A percentile compares a stretch with the other conserved stretches of the same genome.
Conservation (phyloP, 2,113 vertebrate genomes). For the Cariama cristata region DNA sequence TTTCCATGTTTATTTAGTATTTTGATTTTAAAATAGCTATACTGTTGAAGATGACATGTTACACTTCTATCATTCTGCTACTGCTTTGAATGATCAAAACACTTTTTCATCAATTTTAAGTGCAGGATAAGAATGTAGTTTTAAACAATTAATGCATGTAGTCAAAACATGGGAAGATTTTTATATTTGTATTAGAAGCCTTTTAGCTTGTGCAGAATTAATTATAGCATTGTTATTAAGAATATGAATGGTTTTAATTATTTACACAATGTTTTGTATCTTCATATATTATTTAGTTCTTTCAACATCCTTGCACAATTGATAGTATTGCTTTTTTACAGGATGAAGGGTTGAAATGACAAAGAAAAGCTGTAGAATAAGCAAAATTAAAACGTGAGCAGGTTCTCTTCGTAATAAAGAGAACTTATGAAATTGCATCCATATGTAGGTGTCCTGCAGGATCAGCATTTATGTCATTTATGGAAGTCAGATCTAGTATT, state of each 20-base stretch:
- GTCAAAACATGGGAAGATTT: not conserved
- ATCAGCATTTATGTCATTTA: not conserved
- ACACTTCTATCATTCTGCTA: not conserved
- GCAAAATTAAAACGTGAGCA: not conserved
- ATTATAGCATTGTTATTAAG: not conserved
- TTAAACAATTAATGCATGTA: not conserved
- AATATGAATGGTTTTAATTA: not conserved
- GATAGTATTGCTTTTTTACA: not conserved
- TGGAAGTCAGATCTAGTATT: not conserved
- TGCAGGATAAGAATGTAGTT: not conserved
- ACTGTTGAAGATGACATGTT: not conserved
- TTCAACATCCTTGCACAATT: not conserved
- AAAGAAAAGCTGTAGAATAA: not conserved
- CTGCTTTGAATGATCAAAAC: not conserved
- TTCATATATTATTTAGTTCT: not conserved
- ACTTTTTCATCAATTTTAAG: not conserved
- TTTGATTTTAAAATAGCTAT: not conserved
- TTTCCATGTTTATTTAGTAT: not conserved
- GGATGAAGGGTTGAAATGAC: not conserved
- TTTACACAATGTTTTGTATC: not conserved
- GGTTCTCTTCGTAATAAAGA: not conserved
- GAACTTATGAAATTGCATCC: not conserved
- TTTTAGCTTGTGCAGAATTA: not conserved
- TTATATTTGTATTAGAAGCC: not conserved
- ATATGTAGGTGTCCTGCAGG: not conserved